Percentiles rank a stretch among this genome's conserved stretches.
These are phyloP conservation scores for Euphonia xanthogaster DNA, from an alignment of 2,797 vertebrate species.

Conservation along the genomic window DNA sequence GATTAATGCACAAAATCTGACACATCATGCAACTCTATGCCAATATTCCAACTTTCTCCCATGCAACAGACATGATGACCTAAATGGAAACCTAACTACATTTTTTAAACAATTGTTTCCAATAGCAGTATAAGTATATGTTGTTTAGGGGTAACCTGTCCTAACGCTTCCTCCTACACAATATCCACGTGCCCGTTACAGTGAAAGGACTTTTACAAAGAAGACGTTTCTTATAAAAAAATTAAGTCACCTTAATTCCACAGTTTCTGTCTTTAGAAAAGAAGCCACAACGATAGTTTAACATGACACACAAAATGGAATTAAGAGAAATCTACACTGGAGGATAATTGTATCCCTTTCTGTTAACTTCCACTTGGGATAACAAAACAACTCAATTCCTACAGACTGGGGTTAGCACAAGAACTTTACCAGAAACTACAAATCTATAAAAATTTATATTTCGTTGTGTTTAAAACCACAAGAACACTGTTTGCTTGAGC, in stretches of 20 bases:
- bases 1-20: constrained; percentile 96
- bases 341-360: constrained; percentile 66
- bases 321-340: constrained; percentile 78
- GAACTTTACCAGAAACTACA: constrained; percentile 77
- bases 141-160: constrained; percentile 85
- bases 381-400: constrained; percentile 73
- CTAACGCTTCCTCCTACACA: constrained; percentile 87
- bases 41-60: constrained; percentile 93
- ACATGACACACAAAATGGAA: constrained; percentile 87
- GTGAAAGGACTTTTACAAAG: constrained; percentile 89
- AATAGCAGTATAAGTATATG: constrained; percentile 84
- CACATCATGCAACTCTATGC: constrained; percentile 98
- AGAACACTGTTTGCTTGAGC: constrained; percentile 78
- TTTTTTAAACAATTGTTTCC: constrained; percentile 79
- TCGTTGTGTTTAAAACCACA: constrained; percentile 73
- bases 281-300: constrained; percentile 77
- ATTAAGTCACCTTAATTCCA: constrained; percentile 79
- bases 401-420: constrained; percentile 77
- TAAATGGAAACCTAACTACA: constrained; percentile 85
- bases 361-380: constrained; percentile 69
- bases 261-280: constrained; percentile 80
- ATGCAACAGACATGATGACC: constrained; percentile 97
- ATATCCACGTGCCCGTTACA: constrained; percentile 91
- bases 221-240: constrained; percentile 86
- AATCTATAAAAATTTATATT: constrained; percentile 74